These are phyloP conservation scores for Drosophila ercepeae DNA, from an alignment of 1,140 invertebrate genomes.

Conservation along the genomic window DNA sequence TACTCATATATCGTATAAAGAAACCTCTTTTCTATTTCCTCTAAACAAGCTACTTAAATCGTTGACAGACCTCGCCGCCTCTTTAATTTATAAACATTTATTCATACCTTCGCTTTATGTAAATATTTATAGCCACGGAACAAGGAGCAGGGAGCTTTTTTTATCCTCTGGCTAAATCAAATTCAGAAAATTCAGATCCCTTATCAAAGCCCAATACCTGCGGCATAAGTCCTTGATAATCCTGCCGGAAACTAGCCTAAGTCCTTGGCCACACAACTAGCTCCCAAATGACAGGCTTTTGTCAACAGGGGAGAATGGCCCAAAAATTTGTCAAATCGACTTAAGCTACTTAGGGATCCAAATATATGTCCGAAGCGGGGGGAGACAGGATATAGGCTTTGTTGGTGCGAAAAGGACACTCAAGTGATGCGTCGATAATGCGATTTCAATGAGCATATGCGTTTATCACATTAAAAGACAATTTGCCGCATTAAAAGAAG, in stretches of 20 bases:
- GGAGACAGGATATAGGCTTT: not conserved
- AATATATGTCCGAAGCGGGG: slow-evolving; percentile 2
- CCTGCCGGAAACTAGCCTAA: slow-evolving; percentile 35
- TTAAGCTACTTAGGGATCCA: slow-evolving; percentile 51
- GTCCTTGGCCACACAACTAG: slow-evolving; percentile 20
- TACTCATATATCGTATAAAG: no score
- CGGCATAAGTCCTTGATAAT: slow-evolving; percentile 31
- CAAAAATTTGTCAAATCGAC: slow-evolving; percentile 45
- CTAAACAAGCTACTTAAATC: no score
- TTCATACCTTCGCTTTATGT: not conserved
- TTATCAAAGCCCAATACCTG: slow-evolving; percentile 3
- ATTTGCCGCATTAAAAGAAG: slow-evolving; percentile 56
- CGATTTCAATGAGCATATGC: slow-evolving; percentile 71
- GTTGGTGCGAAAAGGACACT: slow-evolving; percentile 10
- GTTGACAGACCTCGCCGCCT: no score
- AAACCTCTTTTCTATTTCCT: no score
- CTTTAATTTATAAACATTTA: not conserved
- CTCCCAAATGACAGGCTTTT: slow-evolving; percentile 16
- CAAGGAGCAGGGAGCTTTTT: not conserved
- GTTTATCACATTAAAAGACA: slow-evolving; percentile 78
- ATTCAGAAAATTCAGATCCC: not conserved
- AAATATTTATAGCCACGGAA: not conserved
- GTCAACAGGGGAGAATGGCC: slow-evolving; percentile 17
- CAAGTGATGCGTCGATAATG: slow-evolving; percentile 54
- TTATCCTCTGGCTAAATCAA: not conserved